A percentile compares a stretch with the other conserved stretches of the same genome.
phyloP scores from a whole-genome alignment of 1,140 invertebrate species.

The Tetragonula clypearis region DNA sequence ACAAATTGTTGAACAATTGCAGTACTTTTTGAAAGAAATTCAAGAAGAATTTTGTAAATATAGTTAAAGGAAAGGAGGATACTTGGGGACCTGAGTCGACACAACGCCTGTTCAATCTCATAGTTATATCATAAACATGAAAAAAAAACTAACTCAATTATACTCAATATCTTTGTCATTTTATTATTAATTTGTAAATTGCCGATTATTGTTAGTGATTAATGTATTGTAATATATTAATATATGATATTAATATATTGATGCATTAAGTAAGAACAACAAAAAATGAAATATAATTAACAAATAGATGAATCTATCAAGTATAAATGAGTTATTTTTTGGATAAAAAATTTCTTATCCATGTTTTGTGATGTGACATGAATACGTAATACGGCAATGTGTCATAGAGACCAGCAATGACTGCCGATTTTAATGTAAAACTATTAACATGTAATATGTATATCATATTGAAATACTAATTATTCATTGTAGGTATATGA shows the following conservation, averaged over 20 bases:
- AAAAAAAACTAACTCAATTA: not conserved
- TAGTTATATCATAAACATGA: constrained; percentile 38
- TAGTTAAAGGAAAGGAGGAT: constrained; percentile 58
- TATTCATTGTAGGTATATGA: constrained; percentile 68
- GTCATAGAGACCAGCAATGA: constrained; percentile 72
- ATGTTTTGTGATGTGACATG: constrained; percentile 50
- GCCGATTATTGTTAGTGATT: not conserved
- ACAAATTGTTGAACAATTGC: constrained; percentile 26
- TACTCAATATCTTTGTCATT: not conserved
- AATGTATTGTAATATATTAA: no score
- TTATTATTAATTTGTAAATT: not conserved
- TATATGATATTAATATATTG: not conserved
- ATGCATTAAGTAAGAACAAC: not conserved
- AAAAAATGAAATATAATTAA: not conserved
- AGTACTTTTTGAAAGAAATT: constrained; percentile 55
- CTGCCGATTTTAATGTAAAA: constrained; percentile 71
- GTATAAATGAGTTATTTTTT: not conserved
- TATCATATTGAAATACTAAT: constrained; percentile 71
- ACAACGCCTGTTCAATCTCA: constrained; percentile 54
- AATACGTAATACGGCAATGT: constrained; percentile 55
- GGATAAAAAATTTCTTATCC: not conserved
- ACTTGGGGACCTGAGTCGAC: constrained; percentile 71
- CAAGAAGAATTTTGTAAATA: constrained; percentile 66
- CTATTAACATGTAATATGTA: constrained; percentile 69
- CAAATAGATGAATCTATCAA: not conserved